phyloP scores from a whole-genome alignment of 2,888 invertebrate genomes.

The Rhorus exstirpatorius region DNA sequence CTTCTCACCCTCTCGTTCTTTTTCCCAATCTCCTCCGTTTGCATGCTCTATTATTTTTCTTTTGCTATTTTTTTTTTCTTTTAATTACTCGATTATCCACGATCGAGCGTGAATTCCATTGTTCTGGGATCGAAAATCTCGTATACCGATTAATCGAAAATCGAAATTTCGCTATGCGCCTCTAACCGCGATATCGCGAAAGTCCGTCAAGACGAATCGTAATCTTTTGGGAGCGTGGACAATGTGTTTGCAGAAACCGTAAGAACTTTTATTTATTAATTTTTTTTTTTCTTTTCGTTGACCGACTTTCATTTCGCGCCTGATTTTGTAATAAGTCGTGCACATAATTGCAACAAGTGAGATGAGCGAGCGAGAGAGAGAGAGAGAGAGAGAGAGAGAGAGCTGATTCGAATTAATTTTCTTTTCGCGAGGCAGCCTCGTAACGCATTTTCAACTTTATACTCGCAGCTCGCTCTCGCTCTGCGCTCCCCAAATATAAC shows the following conservation, averaged over 20 bases:
- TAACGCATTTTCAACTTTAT: constrained; percentile 47
- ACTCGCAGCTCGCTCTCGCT: neutral
- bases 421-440: constrained; percentile 29
- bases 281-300: constrained; percentile 24
- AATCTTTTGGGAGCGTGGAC: neutral
- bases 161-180: neutral
- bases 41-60: neutral
- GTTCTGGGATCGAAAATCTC: constrained; percentile 1
- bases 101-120: constrained; percentile 5
- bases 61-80: constrained; percentile 10
- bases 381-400: constrained; percentile 1
- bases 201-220: constrained; percentile 3
- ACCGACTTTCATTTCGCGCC: constrained; percentile 70
- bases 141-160: neutral
- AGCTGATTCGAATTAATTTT: neutral
- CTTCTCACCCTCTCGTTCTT: constrained; percentile 8
- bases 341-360: no score
- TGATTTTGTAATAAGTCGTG: constrained; percentile 9
- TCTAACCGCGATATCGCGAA: neutral
- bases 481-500: constrained; percentile 69
- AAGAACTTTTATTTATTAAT: constrained; percentile 33
- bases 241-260: constrained; percentile 65
- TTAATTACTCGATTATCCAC: constrained; percentile 60
- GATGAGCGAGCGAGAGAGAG: neutral
- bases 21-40: constrained; percentile 9